These are phyloP conservation scores for Antidorcas marsupialis DNA, from an alignment of 2,113 vertebrate genomes.

Conservation along the genomic window DNA sequence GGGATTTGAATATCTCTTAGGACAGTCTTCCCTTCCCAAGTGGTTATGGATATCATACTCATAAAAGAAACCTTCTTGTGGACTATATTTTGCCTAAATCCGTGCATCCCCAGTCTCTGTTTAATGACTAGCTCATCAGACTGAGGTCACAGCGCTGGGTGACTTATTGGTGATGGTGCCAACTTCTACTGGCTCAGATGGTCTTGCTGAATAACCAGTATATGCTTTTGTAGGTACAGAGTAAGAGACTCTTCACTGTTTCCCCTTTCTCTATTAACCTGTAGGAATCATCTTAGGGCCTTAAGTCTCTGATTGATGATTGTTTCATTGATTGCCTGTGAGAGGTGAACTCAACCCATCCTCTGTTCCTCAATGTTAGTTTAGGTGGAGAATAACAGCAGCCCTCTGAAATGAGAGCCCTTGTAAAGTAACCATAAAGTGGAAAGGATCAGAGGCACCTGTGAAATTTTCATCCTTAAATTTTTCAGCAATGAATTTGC, in stretches of 20 bases:
- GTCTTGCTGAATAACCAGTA: background rate
- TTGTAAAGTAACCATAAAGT: background rate
- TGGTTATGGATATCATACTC: background rate
- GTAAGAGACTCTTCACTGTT: background rate
- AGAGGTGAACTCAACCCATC: background rate
- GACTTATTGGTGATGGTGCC: background rate
- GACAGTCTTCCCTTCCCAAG: background rate
- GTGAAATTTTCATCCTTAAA: background rate
- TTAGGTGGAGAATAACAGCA: background rate
- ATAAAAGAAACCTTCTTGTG: constrained; percentile 23
- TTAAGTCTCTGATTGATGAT: background rate
- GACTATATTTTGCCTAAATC: background rate
- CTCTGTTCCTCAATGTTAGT: background rate
- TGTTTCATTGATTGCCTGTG: background rate
- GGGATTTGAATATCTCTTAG: background rate
- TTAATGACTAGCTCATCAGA: background rate
- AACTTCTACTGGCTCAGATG: background rate
- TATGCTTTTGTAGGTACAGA: background rate
- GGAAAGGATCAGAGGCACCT: background rate
- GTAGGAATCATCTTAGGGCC: background rate
- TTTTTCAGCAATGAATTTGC: constrained; percentile 1
- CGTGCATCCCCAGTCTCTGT: background rate
- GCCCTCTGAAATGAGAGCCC: background rate
- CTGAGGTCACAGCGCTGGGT: constrained; percentile 5
- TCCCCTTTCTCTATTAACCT: background rate